phyloP scores from a whole-genome alignment of 1,140 invertebrate species.

The Conopomorpha cramerella region DNA sequence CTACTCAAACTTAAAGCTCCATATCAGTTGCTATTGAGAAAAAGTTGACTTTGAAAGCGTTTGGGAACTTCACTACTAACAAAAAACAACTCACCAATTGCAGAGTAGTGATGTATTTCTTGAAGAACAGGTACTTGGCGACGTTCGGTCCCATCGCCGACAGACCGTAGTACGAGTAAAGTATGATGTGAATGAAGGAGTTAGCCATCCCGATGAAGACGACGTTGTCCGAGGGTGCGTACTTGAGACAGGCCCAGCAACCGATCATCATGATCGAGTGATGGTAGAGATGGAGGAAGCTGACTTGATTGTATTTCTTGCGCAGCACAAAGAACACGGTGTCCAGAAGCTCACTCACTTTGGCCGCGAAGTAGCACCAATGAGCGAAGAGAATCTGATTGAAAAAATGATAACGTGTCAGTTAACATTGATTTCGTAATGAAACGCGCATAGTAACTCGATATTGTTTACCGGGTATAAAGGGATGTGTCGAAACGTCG shows the following conservation, averaged over 20 bases:
- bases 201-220: slow-evolving; percentile 65
- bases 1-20: too few species aligned
- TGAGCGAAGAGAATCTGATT: too few species aligned
- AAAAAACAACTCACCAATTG: slow-evolving; percentile 62
- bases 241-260: slow-evolving; percentile 56
- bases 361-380: slow-evolving; percentile 48
- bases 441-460: too few species aligned
- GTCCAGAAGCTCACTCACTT: slow-evolving; percentile 69
- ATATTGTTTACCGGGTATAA: too few species aligned
- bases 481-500: too few species aligned
- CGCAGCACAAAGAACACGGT: slow-evolving; percentile 83
- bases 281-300: slow-evolving; percentile 76
- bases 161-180: slow-evolving; percentile 85
- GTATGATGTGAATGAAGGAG: slow-evolving; percentile 72
- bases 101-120: slow-evolving; percentile 81
- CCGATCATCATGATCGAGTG: slow-evolving; percentile 65
- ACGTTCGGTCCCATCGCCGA: slow-evolving; percentile 71
- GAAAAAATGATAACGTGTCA: too few species aligned
- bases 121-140: slow-evolving; percentile 89
- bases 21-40: too few species aligned
- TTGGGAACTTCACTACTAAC: neutral
- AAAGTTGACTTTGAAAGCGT: too few species aligned
- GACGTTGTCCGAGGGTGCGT: slow-evolving; percentile 48
- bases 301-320: slow-evolving; percentile 78
- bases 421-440: too few species aligned